Conservation (phyloP, 2,113 vertebrate species). For the Pionites leucogaster region DNA sequence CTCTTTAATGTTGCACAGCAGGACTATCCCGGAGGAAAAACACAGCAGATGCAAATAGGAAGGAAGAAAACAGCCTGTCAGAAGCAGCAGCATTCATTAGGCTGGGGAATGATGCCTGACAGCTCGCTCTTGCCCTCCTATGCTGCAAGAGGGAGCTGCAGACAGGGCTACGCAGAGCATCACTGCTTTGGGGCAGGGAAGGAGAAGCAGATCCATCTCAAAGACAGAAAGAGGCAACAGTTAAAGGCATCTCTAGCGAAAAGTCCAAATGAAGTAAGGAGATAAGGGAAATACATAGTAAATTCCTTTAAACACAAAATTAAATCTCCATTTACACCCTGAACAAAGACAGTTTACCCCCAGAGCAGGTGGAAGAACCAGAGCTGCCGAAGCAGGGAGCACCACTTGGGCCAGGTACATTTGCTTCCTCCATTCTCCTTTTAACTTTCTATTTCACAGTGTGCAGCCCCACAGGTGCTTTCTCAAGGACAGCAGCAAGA, state of each 20-base stretch:
- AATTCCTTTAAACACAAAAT: not conserved
- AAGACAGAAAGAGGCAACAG: not conserved
- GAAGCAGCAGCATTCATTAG: not conserved
- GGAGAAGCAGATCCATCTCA: not conserved
- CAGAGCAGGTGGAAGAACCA: accelerated
- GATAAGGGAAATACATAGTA: not conserved
- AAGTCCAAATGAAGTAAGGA: not conserved
- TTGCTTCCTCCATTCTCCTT: not conserved
- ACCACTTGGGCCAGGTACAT: accelerated
- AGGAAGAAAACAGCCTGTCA: not conserved
- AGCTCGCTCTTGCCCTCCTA: slow-evolving; percentile 61
- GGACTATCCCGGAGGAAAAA: not conserved
- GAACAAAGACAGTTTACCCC: not conserved
- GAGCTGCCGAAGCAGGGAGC: not conserved
- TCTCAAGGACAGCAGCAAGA: not conserved
- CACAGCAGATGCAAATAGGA: not conserved
- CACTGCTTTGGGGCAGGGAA: not conserved
- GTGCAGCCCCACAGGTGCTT: not conserved
- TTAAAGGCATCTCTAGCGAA: not conserved
- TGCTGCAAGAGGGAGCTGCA: slow-evolving; percentile 41
- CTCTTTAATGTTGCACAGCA: not conserved
- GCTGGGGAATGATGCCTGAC: not conserved
- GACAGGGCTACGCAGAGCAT: not conserved
- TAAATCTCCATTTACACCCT: not conserved
- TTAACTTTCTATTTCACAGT: not conserved